These are phyloP conservation scores for Xanthorhoe designata DNA, from an alignment of 2,888 invertebrate genomes.

Conservation along the genomic window DNA sequence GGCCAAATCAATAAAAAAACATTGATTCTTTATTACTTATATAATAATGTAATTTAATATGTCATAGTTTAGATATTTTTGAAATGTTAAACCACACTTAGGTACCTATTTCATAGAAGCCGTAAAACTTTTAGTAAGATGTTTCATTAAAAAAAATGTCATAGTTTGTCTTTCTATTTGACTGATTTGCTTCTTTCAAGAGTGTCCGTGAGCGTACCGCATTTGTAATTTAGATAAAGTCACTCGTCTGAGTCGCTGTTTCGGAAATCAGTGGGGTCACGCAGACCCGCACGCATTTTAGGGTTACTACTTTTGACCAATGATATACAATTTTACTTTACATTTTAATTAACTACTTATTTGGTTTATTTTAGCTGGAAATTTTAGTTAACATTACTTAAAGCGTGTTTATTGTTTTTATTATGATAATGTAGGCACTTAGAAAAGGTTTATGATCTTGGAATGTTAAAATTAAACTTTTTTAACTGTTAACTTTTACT, in stretches of 20 bases:
- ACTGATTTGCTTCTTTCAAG: neutral
- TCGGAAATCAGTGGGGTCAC: slow-evolving; percentile 67
- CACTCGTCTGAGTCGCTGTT: slow-evolving; percentile 50
- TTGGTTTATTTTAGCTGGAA: neutral
- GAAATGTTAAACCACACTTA: too few species aligned
- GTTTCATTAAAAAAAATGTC: too few species aligned
- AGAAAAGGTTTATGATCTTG: neutral
- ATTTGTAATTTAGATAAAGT: slow-evolving; percentile 47
- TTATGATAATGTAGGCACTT: neutral
- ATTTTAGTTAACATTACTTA: neutral
- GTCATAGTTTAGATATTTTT: too few species aligned
- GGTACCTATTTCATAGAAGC: too few species aligned
- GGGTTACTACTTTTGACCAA: slow-evolving; percentile 22
- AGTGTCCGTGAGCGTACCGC: slow-evolving; percentile 29
- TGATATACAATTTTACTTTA: neutral
- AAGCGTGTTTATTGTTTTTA: neutral
- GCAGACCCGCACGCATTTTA: slow-evolving; percentile 55
- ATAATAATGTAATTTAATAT: too few species aligned
- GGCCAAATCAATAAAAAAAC: too few species aligned
- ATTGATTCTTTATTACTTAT: too few species aligned
- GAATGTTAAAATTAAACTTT: too few species aligned
- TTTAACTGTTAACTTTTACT: too few species aligned
- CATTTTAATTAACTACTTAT: neutral
- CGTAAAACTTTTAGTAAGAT: too few species aligned
- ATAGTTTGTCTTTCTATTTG: neutral